Percentiles rank a stretch among this genome's conserved stretches.
phyloP scores from a whole-genome alignment of 2,113 vertebrate species.

The Phylloscopus whistleri region DNA sequence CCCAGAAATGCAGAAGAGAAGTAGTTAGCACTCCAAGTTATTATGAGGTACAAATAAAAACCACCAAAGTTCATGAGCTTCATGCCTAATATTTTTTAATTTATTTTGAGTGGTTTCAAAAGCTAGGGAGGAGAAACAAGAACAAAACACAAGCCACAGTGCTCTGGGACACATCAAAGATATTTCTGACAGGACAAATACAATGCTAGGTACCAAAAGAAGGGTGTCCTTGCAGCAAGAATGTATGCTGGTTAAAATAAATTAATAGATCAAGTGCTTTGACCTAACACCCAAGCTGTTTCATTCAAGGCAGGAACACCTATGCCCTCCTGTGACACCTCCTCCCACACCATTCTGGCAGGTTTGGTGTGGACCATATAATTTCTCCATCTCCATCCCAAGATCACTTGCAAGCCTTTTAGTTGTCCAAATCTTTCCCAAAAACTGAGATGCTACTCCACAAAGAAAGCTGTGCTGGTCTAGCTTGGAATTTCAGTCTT shows the following conservation, averaged over 20 bases:
- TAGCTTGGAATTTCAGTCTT: not conserved
- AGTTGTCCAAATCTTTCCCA: not conserved
- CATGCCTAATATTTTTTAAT: not conserved
- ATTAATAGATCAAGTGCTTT: not conserved
- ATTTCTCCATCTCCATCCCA: not conserved
- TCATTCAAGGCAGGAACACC: not conserved
- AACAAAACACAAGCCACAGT: not conserved
- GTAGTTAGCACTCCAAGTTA: not conserved
- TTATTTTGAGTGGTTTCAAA: not conserved
- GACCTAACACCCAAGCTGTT: not conserved
- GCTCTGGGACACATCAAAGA: not conserved
- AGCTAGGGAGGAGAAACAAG: not conserved
- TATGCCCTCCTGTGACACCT: not conserved
- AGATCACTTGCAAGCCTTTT: not conserved
- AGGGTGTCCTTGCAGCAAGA: not conserved
- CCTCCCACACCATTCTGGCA: not conserved
- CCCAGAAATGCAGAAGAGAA: not conserved
- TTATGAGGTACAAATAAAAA: not conserved
- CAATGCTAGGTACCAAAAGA: not conserved
- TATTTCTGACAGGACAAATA: not conserved
- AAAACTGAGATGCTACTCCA: not conserved
- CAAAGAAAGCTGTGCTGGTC: not conserved
- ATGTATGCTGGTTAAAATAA: not conserved
- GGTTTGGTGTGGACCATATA: fast-evolving
- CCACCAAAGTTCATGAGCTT: not conserved